phyloP scores from a whole-genome alignment of 2,888 invertebrate genomes.

The Camponotus fellah region DNA sequence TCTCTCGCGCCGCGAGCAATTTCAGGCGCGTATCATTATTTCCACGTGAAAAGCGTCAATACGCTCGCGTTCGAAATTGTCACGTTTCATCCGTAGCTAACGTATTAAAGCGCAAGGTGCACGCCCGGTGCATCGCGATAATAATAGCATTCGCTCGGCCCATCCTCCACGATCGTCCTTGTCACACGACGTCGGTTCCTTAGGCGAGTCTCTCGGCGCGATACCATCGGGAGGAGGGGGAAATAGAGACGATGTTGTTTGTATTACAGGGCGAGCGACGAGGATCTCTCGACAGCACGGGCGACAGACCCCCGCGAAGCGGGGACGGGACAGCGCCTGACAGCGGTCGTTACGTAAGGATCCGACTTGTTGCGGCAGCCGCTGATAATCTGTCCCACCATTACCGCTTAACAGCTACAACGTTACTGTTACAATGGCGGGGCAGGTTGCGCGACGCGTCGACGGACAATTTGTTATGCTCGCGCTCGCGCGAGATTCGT shows the following conservation, averaged over 20 bases:
- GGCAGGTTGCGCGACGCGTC: conserved; percentile 57
- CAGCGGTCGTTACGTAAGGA: conserved; percentile 67
- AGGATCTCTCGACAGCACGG: not conserved
- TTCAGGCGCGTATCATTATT: too few relatives aligned
- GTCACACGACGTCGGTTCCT: conserved; percentile 56
- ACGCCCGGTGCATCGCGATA: conserved; percentile 58
- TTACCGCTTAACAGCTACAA: conserved; percentile 64
- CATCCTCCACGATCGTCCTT: conserved; percentile 59
- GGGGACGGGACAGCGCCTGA: conserved; percentile 34
- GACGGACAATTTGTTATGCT: conserved; percentile 66
- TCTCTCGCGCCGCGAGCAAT: not conserved
- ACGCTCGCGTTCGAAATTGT: not conserved
- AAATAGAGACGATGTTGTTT: conserved; percentile 29
- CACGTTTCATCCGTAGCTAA: not conserved
- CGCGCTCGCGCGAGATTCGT: conserved; percentile 2
- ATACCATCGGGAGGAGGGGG: conserved; percentile 57
- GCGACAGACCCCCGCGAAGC: conserved; percentile 67
- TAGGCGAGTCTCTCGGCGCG: conserved; percentile 46
- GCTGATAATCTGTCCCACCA: conserved; percentile 66
- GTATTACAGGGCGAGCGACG: conserved; percentile 4
- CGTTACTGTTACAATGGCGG: conserved; percentile 55
- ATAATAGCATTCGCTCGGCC: conserved; percentile 54
- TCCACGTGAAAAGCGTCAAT: not conserved
- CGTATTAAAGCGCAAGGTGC: conserved; percentile 25
- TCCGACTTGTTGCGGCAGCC: conserved; percentile 55